Percentiles rank a stretch among this genome's conserved stretches.
Conservation (phyloP, 2,888 invertebrate genomes). For the Mythimna pallens region DNA sequence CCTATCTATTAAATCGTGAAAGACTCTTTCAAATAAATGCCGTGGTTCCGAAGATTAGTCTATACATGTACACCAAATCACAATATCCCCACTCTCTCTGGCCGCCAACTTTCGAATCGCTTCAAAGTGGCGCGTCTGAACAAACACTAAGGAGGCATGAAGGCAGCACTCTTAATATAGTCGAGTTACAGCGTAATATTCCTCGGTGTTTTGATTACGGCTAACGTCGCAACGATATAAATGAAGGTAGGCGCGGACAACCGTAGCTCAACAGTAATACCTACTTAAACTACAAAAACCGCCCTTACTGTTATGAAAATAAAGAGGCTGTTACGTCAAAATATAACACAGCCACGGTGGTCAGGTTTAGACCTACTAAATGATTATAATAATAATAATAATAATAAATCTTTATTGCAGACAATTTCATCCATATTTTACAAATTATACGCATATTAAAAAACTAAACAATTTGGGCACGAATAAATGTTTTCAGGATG, state of each 20-base stretch:
- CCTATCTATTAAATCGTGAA: too few species aligned
- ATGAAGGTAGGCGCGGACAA: conserved; percentile 11
- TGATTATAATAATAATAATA: too few species aligned
- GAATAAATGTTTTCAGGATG: too few species aligned
- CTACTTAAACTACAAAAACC: neutral
- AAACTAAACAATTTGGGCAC: too few species aligned
- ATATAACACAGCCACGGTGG: too few species aligned
- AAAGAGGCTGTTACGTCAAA: neutral
- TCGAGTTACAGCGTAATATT: conserved; percentile 22
- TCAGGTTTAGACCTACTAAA: too few species aligned
- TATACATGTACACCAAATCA: too few species aligned
- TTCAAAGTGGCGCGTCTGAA: conserved; percentile 13
- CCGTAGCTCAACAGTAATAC: neutral
- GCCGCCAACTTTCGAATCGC: neutral
- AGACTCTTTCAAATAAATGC: too few species aligned
- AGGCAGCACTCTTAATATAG: conserved; percentile 30
- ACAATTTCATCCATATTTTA: too few species aligned
- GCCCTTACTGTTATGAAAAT: neutral
- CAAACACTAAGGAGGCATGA: neutral
- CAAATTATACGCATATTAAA: too few species aligned
- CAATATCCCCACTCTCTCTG: neutral
- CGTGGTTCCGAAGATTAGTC: too few species aligned
- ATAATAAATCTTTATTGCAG: too few species aligned
- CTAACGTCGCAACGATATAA: conserved; percentile 23
- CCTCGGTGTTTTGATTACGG: conserved; percentile 38